Base-by-base conservation (phyloP, 2,113 vertebrate species). In the Tragelaphus strepsiceros region DNA sequence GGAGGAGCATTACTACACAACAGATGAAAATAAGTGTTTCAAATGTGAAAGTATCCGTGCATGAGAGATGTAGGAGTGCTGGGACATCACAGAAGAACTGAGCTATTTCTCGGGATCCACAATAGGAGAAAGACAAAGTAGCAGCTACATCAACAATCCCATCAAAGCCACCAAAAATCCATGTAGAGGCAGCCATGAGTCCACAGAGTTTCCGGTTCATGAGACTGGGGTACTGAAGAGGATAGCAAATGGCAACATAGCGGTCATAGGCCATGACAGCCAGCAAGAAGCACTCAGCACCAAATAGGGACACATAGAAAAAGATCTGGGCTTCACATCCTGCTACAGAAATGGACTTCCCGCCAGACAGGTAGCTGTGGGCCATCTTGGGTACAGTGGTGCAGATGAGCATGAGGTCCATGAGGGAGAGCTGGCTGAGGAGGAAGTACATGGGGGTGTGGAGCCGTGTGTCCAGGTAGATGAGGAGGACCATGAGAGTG, bases 31-130 rank as follows among this genome's bases (percentile, higher is more conserved):
- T 32, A 26, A 67, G 0, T 15, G 11, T 0, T 51, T 46, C 0
- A 1, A 88, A 95, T 74, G 89, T 17, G 35, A 39, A 1, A 2
- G 74, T 95, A 51, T 95, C 84, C 1, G 62, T 87, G 62, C 84
- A 97, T 5, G 93, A 92, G 84, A 97, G 96, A 62, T 39, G 88
- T 17, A 82, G 58, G 77, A 97, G 43, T 19, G 84, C 89, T 16
- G 90, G 85, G 46, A 97, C 59, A 24, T 88, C 90, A 86, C 97
- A 97, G 78, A 95, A 96, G 67, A 92, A 91, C 91, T 93, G 74
- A 17, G 87, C 24, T 67, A 93, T 95, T 62, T 95, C 83, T 61
- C 59, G 7, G 5, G 77, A 96, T 71, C 80, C 67, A 30, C 59
- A 97, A 16, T 8, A 46, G 86, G 51, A 97, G 46, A 53, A 82